Percentiles rank a stretch among this genome's conserved stretches.
These are phyloP conservation scores for Lasioglossum leucozonium DNA, from an alignment of 2,888 invertebrate species.

Conservation along the genomic window DNA sequence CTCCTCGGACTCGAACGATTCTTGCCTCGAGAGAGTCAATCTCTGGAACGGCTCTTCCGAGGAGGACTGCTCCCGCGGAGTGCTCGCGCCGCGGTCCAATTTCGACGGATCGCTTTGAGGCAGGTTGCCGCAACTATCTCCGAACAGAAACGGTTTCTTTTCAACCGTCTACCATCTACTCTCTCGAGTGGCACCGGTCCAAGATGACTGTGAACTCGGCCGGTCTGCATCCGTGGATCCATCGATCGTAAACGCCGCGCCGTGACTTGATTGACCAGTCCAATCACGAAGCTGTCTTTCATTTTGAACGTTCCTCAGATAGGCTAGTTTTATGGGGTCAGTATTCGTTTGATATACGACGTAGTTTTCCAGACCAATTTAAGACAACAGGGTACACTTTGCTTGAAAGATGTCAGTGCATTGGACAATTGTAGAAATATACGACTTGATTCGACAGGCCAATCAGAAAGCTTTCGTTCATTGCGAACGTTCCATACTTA, in stretches of 20 bases:
- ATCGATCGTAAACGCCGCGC: not conserved
- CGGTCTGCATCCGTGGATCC: slow-evolving; percentile 8
- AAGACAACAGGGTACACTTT: too few species aligned
- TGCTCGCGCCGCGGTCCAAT: slow-evolving; percentile 60
- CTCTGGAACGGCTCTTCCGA: slow-evolving; percentile 37
- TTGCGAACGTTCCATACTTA: too few species aligned
- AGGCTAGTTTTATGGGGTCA: too few species aligned
- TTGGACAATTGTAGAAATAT: too few species aligned
- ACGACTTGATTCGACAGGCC: not conserved
- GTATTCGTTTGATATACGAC: too few species aligned
- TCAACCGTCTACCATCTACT: not conserved
- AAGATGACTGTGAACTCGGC: not conserved
- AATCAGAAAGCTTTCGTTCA: not conserved
- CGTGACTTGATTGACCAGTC: not conserved
- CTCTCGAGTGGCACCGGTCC: not conserved
- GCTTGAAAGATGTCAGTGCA: too few species aligned
- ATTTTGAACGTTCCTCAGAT: too few species aligned
- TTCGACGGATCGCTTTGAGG: slow-evolving; percentile 76
- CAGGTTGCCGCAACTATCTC: slow-evolving; percentile 29
- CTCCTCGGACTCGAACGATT: slow-evolving; percentile 36
- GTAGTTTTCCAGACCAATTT: too few species aligned
- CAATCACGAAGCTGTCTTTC: not conserved
- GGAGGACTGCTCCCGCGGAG: slow-evolving; percentile 39
- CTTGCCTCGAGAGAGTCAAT: slow-evolving; percentile 39
- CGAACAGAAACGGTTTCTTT: slow-evolving; percentile 18